Percentiles rank a stretch among this genome's conserved stretches.
phyloP scores from a whole-genome alignment of 2,113 vertebrate genomes.

The Chionis minor region DNA sequence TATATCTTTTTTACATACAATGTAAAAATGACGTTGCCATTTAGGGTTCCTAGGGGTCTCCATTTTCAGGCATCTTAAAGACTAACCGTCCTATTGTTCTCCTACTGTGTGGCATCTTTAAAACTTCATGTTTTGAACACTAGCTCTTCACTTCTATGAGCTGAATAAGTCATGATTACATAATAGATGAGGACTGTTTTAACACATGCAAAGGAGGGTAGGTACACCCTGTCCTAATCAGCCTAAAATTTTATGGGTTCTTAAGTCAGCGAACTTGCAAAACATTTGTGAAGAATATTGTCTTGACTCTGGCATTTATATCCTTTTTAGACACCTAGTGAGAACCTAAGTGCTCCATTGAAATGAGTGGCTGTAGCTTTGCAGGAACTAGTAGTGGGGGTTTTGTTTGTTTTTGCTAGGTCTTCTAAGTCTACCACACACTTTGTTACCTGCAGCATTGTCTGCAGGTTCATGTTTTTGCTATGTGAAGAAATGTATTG shows the following conservation, averaged over 20 bases:
- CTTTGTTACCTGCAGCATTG: not conserved
- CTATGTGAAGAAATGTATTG: not conserved
- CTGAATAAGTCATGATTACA: not conserved
- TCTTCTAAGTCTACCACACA: not conserved
- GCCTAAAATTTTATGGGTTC: not conserved
- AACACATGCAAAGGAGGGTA: not conserved
- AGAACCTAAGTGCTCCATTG: not conserved
- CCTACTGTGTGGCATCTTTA: not conserved
- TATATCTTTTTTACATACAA: fast-evolving
- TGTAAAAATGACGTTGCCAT: not conserved
- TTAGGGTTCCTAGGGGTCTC: not conserved
- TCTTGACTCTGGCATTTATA: not conserved
- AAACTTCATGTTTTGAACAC: not conserved
- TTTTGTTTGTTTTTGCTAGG: not conserved
- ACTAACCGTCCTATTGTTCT: not conserved
- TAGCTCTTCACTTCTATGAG: not conserved
- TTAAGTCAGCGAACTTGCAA: not conserved
- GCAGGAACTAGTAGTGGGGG: fast-evolving
- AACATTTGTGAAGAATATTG: not conserved
- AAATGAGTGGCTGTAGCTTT: not conserved
- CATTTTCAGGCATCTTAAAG: not conserved
- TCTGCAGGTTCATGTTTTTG: not conserved
- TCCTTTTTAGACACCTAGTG: not conserved
- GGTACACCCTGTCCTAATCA: not conserved
- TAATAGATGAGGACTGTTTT: not conserved